phyloP scores from a whole-genome alignment of 30 jellyfish, hydroid and myxozoan species.

The Cassiopea andromeda region DNA sequence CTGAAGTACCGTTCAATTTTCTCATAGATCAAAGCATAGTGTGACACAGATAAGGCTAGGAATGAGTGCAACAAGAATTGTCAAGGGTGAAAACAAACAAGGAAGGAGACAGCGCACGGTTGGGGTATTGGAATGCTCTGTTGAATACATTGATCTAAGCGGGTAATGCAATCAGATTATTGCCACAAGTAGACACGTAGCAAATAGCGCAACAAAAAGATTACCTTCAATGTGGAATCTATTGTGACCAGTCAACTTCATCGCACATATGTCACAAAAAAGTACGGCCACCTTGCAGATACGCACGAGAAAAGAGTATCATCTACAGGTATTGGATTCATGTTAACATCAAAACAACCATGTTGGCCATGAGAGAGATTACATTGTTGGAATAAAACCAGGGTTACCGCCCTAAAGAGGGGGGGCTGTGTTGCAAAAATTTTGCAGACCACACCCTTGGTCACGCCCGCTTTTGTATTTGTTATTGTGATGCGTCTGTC shows the following conservation, averaged over 20 bases:
- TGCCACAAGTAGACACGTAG: neutral
- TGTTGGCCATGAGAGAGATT: no score
- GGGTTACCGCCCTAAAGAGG: no score
- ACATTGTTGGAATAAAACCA: no score
- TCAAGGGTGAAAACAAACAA: neutral
- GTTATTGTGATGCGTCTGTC: no score
- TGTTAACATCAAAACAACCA: no score
- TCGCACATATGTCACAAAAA: neutral
- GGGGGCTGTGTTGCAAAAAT: no score
- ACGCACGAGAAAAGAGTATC: neutral
- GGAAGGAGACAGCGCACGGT: neutral
- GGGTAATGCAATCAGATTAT: neutral
- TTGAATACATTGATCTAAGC: neutral
- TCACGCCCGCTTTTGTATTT: no score
- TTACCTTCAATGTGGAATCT: neutral
- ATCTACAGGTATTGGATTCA: neutral
- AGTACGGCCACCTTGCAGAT: neutral
- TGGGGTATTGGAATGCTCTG: neutral
- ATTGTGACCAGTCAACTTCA: neutral
- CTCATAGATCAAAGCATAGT: no score
- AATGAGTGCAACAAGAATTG: no score
- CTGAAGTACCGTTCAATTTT: no score
- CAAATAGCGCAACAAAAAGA: neutral
- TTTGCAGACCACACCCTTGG: no score
- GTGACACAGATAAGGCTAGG: no score